Evolutionary conservation across 2,797 vertebrate species (phyloP).

Genomic region (Valencia hispanica): DNA sequence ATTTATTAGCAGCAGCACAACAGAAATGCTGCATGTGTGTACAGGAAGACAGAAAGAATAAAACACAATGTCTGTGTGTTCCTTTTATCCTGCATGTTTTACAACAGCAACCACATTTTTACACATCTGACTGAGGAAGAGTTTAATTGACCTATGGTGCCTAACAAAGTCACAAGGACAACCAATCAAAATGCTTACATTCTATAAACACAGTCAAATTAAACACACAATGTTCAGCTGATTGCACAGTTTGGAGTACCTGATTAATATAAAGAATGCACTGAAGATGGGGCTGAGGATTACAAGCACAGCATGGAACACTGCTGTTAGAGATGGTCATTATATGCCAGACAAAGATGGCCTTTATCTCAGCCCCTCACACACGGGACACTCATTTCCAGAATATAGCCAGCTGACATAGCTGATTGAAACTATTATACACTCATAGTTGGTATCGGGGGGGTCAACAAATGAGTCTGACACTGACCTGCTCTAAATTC

Average conservation of each 20-base stretch:
- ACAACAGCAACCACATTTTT: constrained; percentile 64
- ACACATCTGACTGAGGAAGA: constrained; percentile 41
- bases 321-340: constrained; percentile 3
- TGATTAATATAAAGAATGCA: constrained; percentile 27
- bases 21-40: constrained; percentile 12
- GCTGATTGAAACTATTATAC: constrained; percentile 13
- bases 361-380: neutral
- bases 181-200: constrained; percentile 6
- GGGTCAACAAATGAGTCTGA: neutral
- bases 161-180: constrained; percentile 8
- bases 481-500: constrained; percentile 1
- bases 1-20: constrained; percentile 37
- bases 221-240: constrained; percentile 11
- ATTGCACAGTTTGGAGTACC: constrained; percentile 29
- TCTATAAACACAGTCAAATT: constrained; percentile 12
- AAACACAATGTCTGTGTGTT: constrained; percentile 22
- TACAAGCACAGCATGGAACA: neutral
- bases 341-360: neutral
- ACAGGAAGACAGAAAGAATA: constrained; percentile 9
- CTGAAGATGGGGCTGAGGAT: constrained; percentile 12
- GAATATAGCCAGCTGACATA: neutral
- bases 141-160: constrained; percentile 22
- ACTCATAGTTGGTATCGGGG: neutral
- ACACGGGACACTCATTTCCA: neutral
- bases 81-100: constrained; percentile 45